Conservation (phyloP, 2,113 vertebrate species). For the Proteles cristata region DNA sequence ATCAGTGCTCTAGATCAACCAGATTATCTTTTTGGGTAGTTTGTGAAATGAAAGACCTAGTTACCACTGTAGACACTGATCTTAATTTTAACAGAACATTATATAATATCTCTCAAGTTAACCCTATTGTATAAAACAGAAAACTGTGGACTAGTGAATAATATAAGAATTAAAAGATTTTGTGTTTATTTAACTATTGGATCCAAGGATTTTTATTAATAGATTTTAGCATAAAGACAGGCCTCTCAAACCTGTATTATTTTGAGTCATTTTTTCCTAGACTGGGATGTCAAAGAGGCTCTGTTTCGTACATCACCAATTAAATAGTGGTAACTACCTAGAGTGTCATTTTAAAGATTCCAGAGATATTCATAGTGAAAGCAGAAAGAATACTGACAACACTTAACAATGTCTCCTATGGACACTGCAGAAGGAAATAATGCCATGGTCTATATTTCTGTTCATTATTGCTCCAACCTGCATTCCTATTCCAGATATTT, state of each 20-base stretch:
- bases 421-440: not conserved
- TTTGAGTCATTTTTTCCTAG: not conserved
- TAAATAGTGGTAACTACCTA: not conserved
- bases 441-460: not conserved
- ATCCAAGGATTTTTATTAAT: not conserved
- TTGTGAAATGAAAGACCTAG: slow-evolving; percentile 6
- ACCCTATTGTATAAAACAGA: not conserved
- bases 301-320: not conserved
- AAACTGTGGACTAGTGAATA: slow-evolving; percentile 12
- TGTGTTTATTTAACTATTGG: not conserved
- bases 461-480: not conserved
- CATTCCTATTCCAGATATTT: not conserved
- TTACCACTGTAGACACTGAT: not conserved
- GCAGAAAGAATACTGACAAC: not conserved
- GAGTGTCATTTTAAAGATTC: not conserved
- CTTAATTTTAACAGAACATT: not conserved
- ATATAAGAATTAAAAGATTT: not conserved
- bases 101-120: not conserved
- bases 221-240: not conserved
- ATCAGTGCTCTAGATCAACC: not conserved
- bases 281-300: not conserved
- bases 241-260: not conserved
- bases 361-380: not conserved
- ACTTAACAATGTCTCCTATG: not conserved
- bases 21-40: not conserved